Evolutionary conservation across 2,888 invertebrate genomes (phyloP), one percentile per base, ranked within the genome.

Genomic region (Chrysina gloriosa): DNA sequence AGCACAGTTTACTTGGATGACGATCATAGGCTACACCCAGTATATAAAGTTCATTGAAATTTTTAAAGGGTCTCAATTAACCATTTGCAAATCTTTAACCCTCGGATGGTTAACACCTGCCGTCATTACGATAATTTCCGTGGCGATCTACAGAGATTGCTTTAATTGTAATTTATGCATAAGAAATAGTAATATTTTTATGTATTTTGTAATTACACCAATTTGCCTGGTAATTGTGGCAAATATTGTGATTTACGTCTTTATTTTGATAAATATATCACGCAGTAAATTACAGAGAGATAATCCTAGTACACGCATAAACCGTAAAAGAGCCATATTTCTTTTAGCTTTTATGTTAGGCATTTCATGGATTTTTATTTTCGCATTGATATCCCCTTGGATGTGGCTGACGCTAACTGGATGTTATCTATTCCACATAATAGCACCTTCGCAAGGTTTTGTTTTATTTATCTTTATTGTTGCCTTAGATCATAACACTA

Each of bases 331-430:
- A 9, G 58, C 58, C 5, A 16, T 27, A 1, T 9, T 61, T 16
- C 14, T 61, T 3, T 14, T 61, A n/a, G 25, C 58, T 9, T 61
- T 61, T 9, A 27, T 61, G 16, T 29, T 61, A 25, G 58, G 58
- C 4, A 25, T 61, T 27, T 61, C 58, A 1, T 61, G 58, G 58
- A 61, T 61, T 16, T 61, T 61, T 42, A 61, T 61, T 27, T 42
- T 61, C 5, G 29, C 42, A 11, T 61, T 61, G 4, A 61, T 61
- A 16, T 25, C 27, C 4, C 58, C 58, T 36, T 61, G 42, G 42
- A 36, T 14, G 16, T 42, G 42, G n/a, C 27, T 42, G 4, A 42
- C 42, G 3, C 27, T 61, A 42, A 9, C 27, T 16, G 58, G 58
- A 3, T 61, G 42, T 25, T 61, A 61, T 42, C 27, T 42, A 4